These are phyloP conservation scores for Rhincodon typus DNA, from an alignment of 2,797 vertebrate genomes.

Conservation along the genomic window DNA sequence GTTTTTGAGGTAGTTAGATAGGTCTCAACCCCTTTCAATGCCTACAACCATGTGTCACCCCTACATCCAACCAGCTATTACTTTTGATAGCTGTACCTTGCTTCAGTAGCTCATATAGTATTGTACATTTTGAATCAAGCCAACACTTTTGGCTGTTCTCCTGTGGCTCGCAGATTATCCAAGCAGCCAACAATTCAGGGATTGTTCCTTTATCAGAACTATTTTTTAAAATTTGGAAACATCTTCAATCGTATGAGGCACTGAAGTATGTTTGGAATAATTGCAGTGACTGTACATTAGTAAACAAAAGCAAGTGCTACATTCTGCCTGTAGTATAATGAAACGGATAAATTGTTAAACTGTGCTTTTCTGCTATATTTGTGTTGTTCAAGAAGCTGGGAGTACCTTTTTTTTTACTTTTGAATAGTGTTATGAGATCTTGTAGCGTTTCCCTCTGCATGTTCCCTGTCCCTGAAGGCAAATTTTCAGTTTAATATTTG, in stretches of 20 bases:
- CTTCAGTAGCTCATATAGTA: no score
- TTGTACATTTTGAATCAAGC: not conserved
- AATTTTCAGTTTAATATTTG: not conserved
- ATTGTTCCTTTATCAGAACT: no score
- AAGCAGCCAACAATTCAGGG: no score
- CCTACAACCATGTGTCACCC: no score
- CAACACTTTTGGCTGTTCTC: not conserved
- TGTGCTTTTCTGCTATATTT: not conserved
- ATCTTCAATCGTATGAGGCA: not conserved
- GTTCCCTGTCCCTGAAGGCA: not conserved
- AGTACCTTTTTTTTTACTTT: not conserved
- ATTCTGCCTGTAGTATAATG: not conserved
- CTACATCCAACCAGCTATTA: no score
- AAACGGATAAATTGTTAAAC: not conserved
- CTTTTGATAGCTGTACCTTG: no score
- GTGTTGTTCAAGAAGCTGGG: not conserved
- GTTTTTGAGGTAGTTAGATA: no score
- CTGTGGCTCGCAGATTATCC: not conserved
- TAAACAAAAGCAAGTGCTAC: not conserved
- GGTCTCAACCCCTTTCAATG: no score
- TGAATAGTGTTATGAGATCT: not conserved
- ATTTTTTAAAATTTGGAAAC: not conserved
- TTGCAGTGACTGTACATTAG: not conserved
- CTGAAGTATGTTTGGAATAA: not conserved
- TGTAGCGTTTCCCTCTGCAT: not conserved